Base-by-base conservation (phyloP, 2,113 vertebrate species). In the Morphnarchus princeps region DNA sequence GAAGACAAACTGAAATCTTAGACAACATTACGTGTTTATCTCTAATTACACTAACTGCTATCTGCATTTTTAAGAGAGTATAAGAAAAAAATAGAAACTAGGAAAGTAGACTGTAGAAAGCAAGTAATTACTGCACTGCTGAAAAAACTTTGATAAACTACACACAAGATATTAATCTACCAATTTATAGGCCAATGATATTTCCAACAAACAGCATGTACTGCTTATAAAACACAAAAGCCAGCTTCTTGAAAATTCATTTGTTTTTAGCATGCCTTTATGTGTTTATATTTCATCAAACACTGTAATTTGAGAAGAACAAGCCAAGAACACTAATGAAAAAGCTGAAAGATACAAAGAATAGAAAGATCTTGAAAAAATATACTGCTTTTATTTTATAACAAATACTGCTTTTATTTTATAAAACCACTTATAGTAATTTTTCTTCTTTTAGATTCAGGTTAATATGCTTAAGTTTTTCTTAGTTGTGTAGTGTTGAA, bases 381-480 rank as follows among this genome's bases (percentile, higher is more conserved):
- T 13, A 72, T 2, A 36, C 70, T 69, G 61, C 10, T 80, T 94
- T 62, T 40, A 58, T 93, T 90, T 80, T 80, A 26, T 34, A 10
- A 54, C 26, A 89, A 11, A 74, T 3, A 36, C 62, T 69, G 67
- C 10, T 80, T 94, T 59, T 43, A 54, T 93, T 89, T 80, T 83
- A 26, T 34, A 70, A 40, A 7, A 57, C 18, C 8, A 24, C 34
- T 76, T 63, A 32, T 0, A 71, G 24, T 58, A 87, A 28, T 45
- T 87, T 74, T 93, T 65, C 21, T 90, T 69, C 26, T 81, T 95
- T 95, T 57, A 93, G 45, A 96, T 90, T 94, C 71, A 89, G 83
- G 54, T 82, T 93, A 42, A 92, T 89, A 67, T 3, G 40, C 24
- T 85, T 28, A 82, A 63, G 21, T 94, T 97, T 95, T 95, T 91